Conservation (phyloP, 1,140 invertebrate genomes). For the Dreissena rostriformis region DNA sequence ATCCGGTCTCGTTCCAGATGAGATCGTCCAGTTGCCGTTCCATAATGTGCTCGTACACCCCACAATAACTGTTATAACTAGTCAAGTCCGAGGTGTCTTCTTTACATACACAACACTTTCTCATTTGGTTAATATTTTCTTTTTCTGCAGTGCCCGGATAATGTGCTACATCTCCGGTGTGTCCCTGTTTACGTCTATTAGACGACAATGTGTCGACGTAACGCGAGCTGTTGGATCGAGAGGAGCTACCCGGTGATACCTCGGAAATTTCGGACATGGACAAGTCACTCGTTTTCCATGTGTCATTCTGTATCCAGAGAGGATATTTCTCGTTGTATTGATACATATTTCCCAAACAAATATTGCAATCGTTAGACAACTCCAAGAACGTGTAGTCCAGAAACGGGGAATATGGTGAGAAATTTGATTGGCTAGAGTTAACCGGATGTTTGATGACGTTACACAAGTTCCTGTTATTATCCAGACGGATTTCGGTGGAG, state of each 20-base stretch:
- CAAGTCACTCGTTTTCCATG: slow-evolving; percentile 18
- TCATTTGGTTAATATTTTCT: background rate
- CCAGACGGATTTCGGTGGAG: slow-evolving; percentile 4
- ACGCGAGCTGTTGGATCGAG: background rate
- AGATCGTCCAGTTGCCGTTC: slow-evolving; percentile 54
- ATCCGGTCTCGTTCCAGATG: background rate
- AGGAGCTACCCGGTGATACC: slow-evolving; percentile 37
- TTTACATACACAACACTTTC: background rate
- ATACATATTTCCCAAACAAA: slow-evolving; percentile 18
- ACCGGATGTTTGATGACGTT: background rate
- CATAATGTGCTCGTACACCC: slow-evolving; percentile 54
- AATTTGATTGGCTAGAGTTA: slow-evolving; percentile 25
- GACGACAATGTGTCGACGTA: background rate
- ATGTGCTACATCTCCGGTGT: background rate
- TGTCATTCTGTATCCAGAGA: slow-evolving; percentile 41
- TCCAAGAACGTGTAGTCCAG: slow-evolving; percentile 52
- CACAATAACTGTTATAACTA: slow-evolving; percentile 35
- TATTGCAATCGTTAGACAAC: slow-evolving; percentile 35
- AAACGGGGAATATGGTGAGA: slow-evolving; percentile 25
- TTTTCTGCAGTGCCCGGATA: background rate
- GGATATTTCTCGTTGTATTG: slow-evolving; percentile 49
- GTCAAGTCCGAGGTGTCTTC: background rate
- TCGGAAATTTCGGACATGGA: slow-evolving; percentile 45
- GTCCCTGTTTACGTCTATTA: background rate
- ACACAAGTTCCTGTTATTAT: slow-evolving; percentile 35